Percentiles rank a stretch among this genome's conserved stretches.
Conservation (phyloP, 37 sponge, comb jelly and placozoan genomes). For the Dysidea cf. avara region DNA sequence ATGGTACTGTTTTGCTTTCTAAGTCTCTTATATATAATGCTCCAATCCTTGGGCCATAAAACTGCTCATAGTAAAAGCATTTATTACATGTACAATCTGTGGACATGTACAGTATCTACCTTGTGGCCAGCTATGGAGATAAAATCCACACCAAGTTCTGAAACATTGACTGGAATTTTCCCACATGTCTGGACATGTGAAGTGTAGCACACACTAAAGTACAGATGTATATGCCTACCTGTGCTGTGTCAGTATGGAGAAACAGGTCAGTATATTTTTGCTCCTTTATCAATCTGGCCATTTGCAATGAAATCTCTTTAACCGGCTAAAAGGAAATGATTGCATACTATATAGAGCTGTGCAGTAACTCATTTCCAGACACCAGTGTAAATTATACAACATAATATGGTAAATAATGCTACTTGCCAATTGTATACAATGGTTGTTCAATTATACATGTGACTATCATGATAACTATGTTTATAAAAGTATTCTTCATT, state of each 20-base stretch:
- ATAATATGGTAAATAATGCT: too few relatives aligned
- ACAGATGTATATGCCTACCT: slow-evolving; percentile 26
- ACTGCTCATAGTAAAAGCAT: slow-evolving; percentile 42
- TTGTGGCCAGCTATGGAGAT: slow-evolving; percentile 89
- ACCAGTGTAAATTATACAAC: too few relatives aligned
- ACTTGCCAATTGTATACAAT: too few relatives aligned
- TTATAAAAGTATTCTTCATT: too few relatives aligned
- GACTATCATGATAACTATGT: too few relatives aligned
- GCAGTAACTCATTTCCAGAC: too few relatives aligned
- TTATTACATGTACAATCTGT: not conserved
- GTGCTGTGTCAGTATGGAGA: slow-evolving; percentile 54
- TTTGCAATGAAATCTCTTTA: not conserved
- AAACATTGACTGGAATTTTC: slow-evolving; percentile 79
- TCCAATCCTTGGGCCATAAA: slow-evolving; percentile 91
- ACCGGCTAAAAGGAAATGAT: slow-evolving; percentile 12
- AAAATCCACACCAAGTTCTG: slow-evolving; percentile 76
- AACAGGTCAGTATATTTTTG: slow-evolving; percentile 2
- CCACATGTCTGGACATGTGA: slow-evolving; percentile 58
- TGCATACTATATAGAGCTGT: too few relatives aligned
- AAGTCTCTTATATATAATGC: slow-evolving; percentile 78
- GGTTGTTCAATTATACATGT: too few relatives aligned
- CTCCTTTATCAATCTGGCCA: not conserved
- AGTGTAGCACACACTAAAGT: not conserved
- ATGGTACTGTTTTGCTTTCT: slow-evolving; percentile 38
- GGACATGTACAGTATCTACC: not conserved